Evolutionary conservation across 2,888 invertebrate genomes (phyloP), one percentile per base, ranked within the genome.

Genomic region (Priocnemis perturbator): DNA sequence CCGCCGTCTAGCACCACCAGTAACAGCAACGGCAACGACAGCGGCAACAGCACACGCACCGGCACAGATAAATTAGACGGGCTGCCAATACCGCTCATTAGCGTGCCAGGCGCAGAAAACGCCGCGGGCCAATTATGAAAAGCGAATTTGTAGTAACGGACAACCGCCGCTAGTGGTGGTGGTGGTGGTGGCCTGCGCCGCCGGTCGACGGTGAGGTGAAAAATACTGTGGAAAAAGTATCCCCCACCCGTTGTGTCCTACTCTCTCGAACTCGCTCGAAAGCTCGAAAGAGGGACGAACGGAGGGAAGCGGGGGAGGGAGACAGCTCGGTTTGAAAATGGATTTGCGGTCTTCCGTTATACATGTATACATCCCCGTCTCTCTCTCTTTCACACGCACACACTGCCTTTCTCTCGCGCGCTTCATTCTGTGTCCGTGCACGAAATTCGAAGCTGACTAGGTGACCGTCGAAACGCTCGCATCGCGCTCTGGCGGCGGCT

Each of bases 31-130:
- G 61, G 48, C 52, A 53, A 21, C 60, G 45, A 44, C 57, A 15
- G 7, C 47, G 21, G 47, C 59, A 14, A 20, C 48, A 47, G 57
- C 56, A 64, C 66, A 71, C 68, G 67, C 74, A 68, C 64, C 61
- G 67, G 70, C 70, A 66, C 68, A 61, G 80, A 78, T 78, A 74
- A 80, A 81, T 80, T 80, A 80, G 80, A 77, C 74, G 73, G 74
- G 62, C 67, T 78, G 79, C 71, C 78, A 80, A 76, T 80, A 71
- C 73, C 68, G 80, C 78, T 78, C 73, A 77, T 80, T 80, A 80
- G 71, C 76, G 77, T 77, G 80, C 69, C 71, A 67, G 65, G 67
- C 61, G 71, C 71, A 74, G 74, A 78, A 80, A 80, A 78, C 65
- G 71, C 74, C 69, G 72, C 73, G 59, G 70, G 73, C 74, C 77